These are phyloP conservation scores for Pollenia amentaria DNA, from an alignment of 2,888 invertebrate genomes.

Conservation along the genomic window DNA sequence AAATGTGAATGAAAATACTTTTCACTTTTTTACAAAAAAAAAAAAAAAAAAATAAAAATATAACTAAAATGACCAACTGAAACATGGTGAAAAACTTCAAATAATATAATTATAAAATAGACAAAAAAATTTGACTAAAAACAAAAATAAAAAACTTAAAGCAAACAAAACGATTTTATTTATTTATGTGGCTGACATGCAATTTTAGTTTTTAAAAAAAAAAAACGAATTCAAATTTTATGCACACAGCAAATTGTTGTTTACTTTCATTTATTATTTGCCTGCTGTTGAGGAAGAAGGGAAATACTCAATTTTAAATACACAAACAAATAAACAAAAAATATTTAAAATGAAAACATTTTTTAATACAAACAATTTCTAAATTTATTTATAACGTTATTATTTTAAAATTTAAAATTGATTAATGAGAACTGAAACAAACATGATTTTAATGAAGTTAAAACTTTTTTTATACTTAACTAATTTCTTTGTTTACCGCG, in stretches of 20 bases:
- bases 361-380: constrained; percentile 10
- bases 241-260: constrained; percentile 57
- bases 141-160: neutral
- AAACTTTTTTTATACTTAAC: no score
- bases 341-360: neutral
- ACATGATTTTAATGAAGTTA: neutral
- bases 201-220: constrained; percentile 51
- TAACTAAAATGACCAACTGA: constrained; percentile 25
- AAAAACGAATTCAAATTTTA: constrained; percentile 51
- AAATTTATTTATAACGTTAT: constrained; percentile 46
- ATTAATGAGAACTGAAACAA: constrained; percentile 31
- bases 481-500: no score
- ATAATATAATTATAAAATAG: constrained; percentile 65
- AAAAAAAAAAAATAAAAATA: constrained; percentile 23
- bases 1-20: constrained; percentile 21
- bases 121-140: constrained; percentile 27
- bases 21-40: neutral
- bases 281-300: neutral
- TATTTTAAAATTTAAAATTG: constrained; percentile 27
- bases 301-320: constrained; percentile 18
- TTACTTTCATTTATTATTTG: constrained; percentile 32
- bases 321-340: neutral
- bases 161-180: constrained; percentile 58
- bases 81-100: constrained; percentile 26
- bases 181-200: constrained; percentile 68